phyloP scores from a whole-genome alignment of 2,888 invertebrate species.

The Agrotis clavis region DNA sequence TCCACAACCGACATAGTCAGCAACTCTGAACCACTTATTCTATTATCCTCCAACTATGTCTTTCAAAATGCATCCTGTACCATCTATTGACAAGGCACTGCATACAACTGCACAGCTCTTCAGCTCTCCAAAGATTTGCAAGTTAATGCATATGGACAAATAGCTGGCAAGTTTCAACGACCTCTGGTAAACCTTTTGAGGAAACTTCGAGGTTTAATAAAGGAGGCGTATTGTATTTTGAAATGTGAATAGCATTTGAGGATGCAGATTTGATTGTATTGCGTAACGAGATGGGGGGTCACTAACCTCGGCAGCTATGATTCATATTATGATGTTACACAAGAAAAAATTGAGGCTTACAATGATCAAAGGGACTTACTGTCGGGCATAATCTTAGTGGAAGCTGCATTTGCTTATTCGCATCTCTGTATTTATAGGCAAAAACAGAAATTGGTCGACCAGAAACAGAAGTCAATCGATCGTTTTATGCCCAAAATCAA shows the following conservation, averaged over 20 bases:
- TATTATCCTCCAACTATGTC: conserved; percentile 36
- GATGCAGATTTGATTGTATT: background rate
- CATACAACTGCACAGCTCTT: conserved; percentile 20
- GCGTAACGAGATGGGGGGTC: background rate
- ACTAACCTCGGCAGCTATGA: too few relatives aligned
- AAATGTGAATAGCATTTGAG: background rate
- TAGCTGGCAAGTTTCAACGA: conserved; percentile 34
- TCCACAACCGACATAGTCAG: conserved; percentile 5
- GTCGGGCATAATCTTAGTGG: background rate
- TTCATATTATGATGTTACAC: background rate
- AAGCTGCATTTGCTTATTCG: background rate
- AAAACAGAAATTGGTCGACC: background rate
- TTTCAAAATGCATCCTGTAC: conserved; percentile 43
- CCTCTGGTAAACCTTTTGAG: conserved; percentile 21
- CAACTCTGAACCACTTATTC: conserved; percentile 36
- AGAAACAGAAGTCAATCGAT: background rate
- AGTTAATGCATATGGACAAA: conserved; percentile 52
- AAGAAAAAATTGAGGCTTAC: too few relatives aligned
- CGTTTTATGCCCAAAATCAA: background rate
- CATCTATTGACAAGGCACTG: conserved; percentile 43
- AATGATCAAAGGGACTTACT: background rate
- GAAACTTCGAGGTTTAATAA: background rate
- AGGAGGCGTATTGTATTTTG: conserved; percentile 6
- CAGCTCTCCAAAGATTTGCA: conserved; percentile 53
- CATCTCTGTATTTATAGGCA: background rate